These are phyloP conservation scores for Amorpha juglandis DNA, from an alignment of 2,888 invertebrate genomes.

Conservation along the genomic window DNA sequence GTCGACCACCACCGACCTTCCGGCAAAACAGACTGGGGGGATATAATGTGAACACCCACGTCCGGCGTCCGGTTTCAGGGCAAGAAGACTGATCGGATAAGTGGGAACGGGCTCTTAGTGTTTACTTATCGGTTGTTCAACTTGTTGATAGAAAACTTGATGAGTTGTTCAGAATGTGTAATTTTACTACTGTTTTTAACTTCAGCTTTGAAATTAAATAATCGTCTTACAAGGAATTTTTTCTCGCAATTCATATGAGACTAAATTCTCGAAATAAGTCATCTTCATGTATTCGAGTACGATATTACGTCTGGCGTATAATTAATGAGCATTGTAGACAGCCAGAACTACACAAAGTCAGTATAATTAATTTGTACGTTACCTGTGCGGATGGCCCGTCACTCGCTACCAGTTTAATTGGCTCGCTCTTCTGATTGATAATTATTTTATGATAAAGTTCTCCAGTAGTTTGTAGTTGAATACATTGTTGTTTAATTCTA, in stretches of 20 bases:
- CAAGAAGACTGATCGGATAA: no score
- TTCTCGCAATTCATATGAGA: neutral
- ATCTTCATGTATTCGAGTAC: constrained; percentile 32
- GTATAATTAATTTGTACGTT: constrained; percentile 49
- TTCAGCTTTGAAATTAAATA: neutral
- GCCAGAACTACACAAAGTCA: constrained; percentile 49
- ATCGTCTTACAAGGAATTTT: neutral
- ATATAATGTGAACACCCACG: no score
- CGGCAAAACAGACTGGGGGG: no score
- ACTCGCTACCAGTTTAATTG: constrained; percentile 39
- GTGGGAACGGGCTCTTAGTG: no score
- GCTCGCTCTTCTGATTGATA: constrained; percentile 38
- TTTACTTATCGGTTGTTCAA: no score
- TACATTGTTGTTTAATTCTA: neutral
- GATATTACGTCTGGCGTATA: constrained; percentile 46
- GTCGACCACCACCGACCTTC: no score
- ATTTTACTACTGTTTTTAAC: no score
- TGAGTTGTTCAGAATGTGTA: no score
- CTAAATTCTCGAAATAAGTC: neutral
- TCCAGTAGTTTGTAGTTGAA: neutral
- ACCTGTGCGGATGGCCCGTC: constrained; percentile 36
- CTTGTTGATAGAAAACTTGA: no score
- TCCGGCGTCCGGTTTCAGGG: no score
- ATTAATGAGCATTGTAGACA: constrained; percentile 44
- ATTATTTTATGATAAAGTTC: constrained; percentile 42